Evolutionary conservation across 2,888 invertebrate species (phyloP).

Genomic region (Aricia artaxerxes): DNA sequence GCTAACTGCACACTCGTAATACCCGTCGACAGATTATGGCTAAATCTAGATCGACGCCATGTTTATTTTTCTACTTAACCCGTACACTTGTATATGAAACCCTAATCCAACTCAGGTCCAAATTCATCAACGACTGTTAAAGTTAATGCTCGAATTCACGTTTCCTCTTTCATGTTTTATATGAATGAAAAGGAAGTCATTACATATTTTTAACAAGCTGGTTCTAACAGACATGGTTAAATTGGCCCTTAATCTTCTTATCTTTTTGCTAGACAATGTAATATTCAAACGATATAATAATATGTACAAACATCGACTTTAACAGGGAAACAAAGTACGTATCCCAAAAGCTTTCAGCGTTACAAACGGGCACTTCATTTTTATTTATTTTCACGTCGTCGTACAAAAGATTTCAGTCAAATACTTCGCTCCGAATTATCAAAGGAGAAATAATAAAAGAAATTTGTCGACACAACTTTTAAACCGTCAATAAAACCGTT

Average conservation of each 20-base stretch:
- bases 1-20: constrained; percentile 11
- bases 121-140: too few species aligned
- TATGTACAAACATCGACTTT: not conserved
- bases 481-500: not conserved
- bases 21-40: not conserved
- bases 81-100: not conserved
- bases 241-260: not conserved
- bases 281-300: not conserved
- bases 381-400: constrained; percentile 4
- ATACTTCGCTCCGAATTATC: constrained; percentile 1
- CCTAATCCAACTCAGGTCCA: not conserved
- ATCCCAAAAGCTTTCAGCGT: not conserved
- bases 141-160: too few species aligned
- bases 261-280: not conserved
- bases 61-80: not conserved
- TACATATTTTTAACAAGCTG: too few species aligned
- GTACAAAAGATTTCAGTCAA: constrained; percentile 13
- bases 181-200: too few species aligned
- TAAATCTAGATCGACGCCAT: constrained; percentile 1
- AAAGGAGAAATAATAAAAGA: constrained; percentile 18
- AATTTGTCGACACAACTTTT: constrained; percentile 5
- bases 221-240: too few species aligned
- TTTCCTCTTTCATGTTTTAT: too few species aligned
- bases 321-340: not conserved
- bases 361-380: not conserved